A percentile compares a stretch with the other conserved stretches of the same genome.
These are phyloP conservation scores for Phengaris arion DNA, from an alignment of 2,888 invertebrate species.

Conservation along the genomic window DNA sequence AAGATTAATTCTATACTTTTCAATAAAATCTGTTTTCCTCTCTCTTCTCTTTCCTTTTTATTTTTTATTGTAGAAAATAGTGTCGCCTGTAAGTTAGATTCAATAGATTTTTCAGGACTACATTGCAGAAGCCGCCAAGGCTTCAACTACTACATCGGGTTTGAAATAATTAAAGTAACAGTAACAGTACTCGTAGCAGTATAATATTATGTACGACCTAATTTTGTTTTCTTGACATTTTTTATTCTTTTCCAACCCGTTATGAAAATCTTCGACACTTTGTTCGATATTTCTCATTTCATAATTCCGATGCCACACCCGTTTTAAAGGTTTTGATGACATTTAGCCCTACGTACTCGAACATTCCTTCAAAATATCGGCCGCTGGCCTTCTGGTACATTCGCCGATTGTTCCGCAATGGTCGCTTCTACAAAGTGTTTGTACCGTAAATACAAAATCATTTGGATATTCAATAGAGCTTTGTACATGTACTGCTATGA, in stretches of 20 bases:
- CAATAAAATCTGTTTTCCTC: too few species aligned
- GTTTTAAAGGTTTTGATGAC: slow-evolving; percentile 52
- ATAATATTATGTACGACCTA: too few species aligned
- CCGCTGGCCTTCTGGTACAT: slow-evolving; percentile 34
- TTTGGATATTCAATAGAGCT: background rate
- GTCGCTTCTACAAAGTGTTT: background rate
- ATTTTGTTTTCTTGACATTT: background rate
- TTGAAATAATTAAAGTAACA: too few species aligned
- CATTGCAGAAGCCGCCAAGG: too few species aligned
- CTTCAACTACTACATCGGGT: too few species aligned
- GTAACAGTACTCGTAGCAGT: too few species aligned
- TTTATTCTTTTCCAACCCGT: slow-evolving; percentile 30
- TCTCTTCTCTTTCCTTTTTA: too few species aligned
- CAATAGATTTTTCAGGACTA: too few species aligned
- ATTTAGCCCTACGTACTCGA: slow-evolving; percentile 49
- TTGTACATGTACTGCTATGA: background rate
- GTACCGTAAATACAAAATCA: background rate
- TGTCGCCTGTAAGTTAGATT: too few species aligned
- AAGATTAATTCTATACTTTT: too few species aligned
- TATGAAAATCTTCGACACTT: background rate
- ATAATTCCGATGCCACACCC: slow-evolving; percentile 38
- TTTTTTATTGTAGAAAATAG: too few species aligned
- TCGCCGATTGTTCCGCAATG: slow-evolving; percentile 31
- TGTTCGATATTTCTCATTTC: slow-evolving; percentile 29
- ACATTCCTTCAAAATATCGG: slow-evolving; percentile 29